Conservation (phyloP, 2,888 invertebrate species). For the Tipula lateralis region DNA sequence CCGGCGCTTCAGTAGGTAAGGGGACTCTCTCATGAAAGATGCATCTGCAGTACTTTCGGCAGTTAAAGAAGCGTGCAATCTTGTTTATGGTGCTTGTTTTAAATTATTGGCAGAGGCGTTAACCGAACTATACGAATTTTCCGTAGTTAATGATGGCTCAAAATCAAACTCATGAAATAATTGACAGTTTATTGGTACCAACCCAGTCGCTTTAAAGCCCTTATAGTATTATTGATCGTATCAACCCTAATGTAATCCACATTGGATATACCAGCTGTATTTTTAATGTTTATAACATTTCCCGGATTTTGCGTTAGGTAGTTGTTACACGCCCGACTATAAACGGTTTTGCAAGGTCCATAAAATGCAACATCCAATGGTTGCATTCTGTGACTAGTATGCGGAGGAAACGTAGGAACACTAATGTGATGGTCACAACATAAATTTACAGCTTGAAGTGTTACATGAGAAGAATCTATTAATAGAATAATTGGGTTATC, state of each 20-base stretch:
- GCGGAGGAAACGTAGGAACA: too few relatives aligned
- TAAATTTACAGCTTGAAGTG: too few relatives aligned
- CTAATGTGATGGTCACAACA: too few relatives aligned
- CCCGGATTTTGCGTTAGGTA: too few relatives aligned
- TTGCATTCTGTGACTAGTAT: constrained; percentile 37
- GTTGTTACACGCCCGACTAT: constrained; percentile 39
- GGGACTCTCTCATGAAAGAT: too few relatives aligned
- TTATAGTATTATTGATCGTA: background rate
- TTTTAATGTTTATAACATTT: too few relatives aligned
- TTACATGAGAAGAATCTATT: too few relatives aligned
- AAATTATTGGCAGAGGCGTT: background rate
- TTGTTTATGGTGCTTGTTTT: too few relatives aligned
- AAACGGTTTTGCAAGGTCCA: constrained; percentile 39
- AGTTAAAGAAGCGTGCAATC: too few relatives aligned
- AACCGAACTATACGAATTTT: background rate
- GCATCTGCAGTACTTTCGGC: too few relatives aligned
- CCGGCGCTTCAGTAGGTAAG: too few relatives aligned
- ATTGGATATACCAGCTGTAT: background rate
- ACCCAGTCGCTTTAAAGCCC: background rate
- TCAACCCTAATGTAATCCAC: background rate
- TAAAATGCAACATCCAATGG: constrained; percentile 38
- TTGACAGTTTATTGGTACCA: background rate
- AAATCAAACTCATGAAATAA: background rate
- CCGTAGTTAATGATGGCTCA: background rate
- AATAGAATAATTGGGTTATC: too few relatives aligned